phyloP scores from a whole-genome alignment of 2,797 vertebrate genomes.

The Cryptoblepharus egeriae region DNA sequence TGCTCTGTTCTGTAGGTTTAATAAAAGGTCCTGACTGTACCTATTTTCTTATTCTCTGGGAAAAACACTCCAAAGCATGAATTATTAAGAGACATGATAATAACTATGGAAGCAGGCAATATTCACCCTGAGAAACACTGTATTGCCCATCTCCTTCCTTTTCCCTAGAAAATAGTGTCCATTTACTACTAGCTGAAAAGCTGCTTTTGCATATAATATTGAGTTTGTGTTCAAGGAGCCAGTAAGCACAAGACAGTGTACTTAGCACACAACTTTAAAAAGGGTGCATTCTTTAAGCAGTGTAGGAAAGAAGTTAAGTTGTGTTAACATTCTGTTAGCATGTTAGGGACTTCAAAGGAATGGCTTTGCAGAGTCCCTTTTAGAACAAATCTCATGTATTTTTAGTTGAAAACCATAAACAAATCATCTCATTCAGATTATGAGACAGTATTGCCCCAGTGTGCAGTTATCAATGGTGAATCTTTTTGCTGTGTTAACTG shows the following conservation, averaged over 20 bases:
- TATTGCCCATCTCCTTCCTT: neutral
- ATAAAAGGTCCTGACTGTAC: conserved; percentile 2
- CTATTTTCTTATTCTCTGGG: conserved; percentile 19
- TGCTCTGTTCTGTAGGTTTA: conserved; percentile 10
- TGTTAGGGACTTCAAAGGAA: neutral
- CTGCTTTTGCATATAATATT: neutral
- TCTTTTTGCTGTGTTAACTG: conserved; percentile 11
- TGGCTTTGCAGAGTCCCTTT: neutral
- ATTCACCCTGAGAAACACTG: neutral
- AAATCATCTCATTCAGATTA: conserved; percentile 11
- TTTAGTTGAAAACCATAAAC: conserved; percentile 21
- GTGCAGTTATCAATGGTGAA: neutral
- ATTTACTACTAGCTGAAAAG: neutral
- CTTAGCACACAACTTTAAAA: neutral
- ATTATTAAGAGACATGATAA: neutral
- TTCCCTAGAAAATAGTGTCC: neutral
- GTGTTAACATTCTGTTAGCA: neutral
- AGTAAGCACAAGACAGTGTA: conserved; percentile 3
- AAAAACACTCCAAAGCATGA: conserved; percentile 27
- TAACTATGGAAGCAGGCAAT: neutral
- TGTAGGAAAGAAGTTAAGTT: conserved; percentile 15
- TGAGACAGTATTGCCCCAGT: conserved; percentile 14
- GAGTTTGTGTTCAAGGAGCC: conserved; percentile 11
- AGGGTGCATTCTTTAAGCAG: neutral
- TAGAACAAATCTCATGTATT: neutral